A percentile compares a stretch with the other conserved stretches of the same genome.
Evolutionary conservation across 2,888 invertebrate genomes (phyloP).

Genomic region (Steinernema hermaphroditum): DNA sequence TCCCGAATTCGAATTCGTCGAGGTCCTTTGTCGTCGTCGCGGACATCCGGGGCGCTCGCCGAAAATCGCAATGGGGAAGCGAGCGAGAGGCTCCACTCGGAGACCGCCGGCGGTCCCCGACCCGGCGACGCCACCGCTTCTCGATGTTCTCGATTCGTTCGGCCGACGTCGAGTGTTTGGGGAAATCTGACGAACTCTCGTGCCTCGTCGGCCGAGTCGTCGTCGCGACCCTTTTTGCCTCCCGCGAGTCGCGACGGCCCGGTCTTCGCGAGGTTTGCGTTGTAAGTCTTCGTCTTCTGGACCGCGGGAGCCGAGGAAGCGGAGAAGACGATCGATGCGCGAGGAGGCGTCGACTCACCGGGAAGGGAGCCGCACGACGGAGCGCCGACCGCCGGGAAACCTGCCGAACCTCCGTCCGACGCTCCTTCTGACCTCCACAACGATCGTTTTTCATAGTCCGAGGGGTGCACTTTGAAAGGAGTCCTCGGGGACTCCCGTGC

Average conservation of each 20-base stretch:
- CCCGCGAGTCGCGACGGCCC: background rate
- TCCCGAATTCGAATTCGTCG: no score
- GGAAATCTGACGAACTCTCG: slow-evolving; percentile 10
- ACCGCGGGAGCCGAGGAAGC: background rate
- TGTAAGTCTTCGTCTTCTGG: background rate
- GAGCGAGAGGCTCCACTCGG: no score
- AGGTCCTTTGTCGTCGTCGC: no score
- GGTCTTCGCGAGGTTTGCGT: background rate
- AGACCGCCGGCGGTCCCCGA: background rate
- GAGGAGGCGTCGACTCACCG: background rate
- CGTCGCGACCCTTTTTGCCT: background rate
- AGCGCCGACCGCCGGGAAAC: no score
- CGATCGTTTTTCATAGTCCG: background rate
- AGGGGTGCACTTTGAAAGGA: background rate
- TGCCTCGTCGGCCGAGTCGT: background rate
- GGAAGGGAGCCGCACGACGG: background rate
- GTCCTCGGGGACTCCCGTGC: background rate
- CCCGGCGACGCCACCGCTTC: background rate
- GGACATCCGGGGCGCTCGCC: no score
- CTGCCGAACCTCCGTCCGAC: background rate
- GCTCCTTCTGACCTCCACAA: background rate
- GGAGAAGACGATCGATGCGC: slow-evolving; percentile 17
- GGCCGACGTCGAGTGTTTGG: background rate
- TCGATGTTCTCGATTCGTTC: background rate
- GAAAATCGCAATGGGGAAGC: no score